A percentile compares a stretch with the other conserved stretches of the same genome.
These are phyloP conservation scores for Subacronicta megacephala DNA, from an alignment of 2,888 invertebrate genomes.

Conservation along the genomic window DNA sequence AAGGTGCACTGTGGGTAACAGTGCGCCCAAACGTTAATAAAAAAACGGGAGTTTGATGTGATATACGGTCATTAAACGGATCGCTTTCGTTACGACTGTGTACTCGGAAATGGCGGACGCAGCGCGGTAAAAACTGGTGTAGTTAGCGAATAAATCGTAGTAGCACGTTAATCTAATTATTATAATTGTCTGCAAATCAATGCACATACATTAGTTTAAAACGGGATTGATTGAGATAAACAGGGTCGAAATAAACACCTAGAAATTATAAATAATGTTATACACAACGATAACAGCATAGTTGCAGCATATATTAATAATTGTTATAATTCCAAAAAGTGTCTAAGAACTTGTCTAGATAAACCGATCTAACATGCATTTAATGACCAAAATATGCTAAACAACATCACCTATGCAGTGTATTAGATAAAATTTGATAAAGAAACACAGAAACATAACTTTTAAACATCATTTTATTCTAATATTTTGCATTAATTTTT, in stretches of 20 bases:
- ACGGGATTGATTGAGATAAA: conserved; percentile 54
- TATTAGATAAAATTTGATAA: conserved; percentile 11
- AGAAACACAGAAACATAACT: background rate
- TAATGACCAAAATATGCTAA: conserved; percentile 15
- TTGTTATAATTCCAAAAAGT: conserved; percentile 49
- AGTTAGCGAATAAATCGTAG: conserved; percentile 39
- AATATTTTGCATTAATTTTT: no score
- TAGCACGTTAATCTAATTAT: conserved; percentile 50
- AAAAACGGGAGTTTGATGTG: conserved; percentile 49
- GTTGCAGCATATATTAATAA: conserved; percentile 33
- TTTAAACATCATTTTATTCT: no score
- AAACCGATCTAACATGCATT: conserved; percentile 50
- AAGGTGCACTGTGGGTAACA: conserved; percentile 53
- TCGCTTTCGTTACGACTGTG: conserved; percentile 38
- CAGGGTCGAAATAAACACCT: conserved; percentile 49
- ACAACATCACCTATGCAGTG: conserved; percentile 29
- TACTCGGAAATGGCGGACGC: conserved; percentile 31
- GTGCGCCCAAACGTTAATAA: conserved; percentile 62
- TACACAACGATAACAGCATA: conserved; percentile 3
- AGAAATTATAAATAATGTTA: conserved; percentile 23
- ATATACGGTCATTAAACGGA: conserved; percentile 45
- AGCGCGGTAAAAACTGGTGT: conserved; percentile 31
- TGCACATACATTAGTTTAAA: conserved; percentile 50
- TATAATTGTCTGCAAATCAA: conserved; percentile 46
- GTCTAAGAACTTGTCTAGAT: conserved; percentile 58